These are phyloP conservation scores for Psococerastis gibbosa DNA, from an alignment of 2,888 invertebrate genomes.

Conservation along the genomic window DNA sequence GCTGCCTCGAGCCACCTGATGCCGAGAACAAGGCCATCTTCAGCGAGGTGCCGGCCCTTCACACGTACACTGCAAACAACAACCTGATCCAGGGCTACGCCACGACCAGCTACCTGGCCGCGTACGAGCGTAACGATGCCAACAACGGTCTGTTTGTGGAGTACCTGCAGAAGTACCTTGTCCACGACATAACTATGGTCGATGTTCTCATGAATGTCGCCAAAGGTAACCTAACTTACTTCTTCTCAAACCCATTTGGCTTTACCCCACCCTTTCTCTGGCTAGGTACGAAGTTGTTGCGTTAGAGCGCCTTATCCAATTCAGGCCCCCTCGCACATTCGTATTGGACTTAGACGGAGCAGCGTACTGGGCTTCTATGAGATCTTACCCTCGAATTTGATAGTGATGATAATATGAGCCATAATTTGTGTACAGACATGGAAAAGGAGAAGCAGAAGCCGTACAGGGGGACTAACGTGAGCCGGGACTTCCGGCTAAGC, in stretches of 20 bases:
- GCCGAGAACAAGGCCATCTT: slow-evolving; percentile 19
- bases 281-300: too few species aligned
- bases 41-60: slow-evolving; percentile 22
- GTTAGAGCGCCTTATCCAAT: too few species aligned
- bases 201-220: slow-evolving; percentile 30
- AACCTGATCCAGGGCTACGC: slow-evolving; percentile 27
- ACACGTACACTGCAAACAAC: slow-evolving; percentile 26
- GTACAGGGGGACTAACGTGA: slow-evolving; percentile 3
- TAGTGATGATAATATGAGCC: too few species aligned
- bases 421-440: background rate
- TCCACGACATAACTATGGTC: slow-evolving; percentile 27
- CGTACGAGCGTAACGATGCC: slow-evolving; percentile 19
- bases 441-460: background rate
- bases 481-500: background rate
- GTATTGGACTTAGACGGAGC: too few species aligned
- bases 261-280: background rate
- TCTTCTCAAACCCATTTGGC: background rate
- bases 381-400: too few species aligned
- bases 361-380: too few species aligned
- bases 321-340: too few species aligned
- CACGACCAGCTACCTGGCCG: slow-evolving; percentile 20
- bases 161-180: slow-evolving; percentile 27
- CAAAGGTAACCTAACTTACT: slow-evolving; percentile 27
- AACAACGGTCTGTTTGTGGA: slow-evolving; percentile 23
- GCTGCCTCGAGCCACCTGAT: slow-evolving; percentile 31